Percentiles rank a stretch among this genome's conserved stretches.
These are phyloP conservation scores for Aphelinus atriplicis DNA, from an alignment of 1,140 invertebrate species.

Conservation along the genomic window DNA sequence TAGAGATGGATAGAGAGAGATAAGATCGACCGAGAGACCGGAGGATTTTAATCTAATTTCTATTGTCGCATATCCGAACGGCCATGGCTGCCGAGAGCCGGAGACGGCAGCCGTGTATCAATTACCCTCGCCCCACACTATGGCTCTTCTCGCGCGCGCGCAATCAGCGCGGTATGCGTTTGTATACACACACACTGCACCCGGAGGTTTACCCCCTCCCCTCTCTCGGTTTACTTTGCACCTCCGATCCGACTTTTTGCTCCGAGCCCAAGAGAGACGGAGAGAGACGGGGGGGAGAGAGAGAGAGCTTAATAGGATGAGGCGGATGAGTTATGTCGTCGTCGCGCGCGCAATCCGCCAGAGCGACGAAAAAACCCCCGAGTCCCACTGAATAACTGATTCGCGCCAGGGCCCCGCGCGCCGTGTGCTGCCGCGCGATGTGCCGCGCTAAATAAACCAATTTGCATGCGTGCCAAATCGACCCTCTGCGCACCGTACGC, in stretches of 20 bases:
- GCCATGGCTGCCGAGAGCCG: not conserved
- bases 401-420: no score
- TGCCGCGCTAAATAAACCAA: conserved; percentile 26
- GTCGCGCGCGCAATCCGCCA: conserved; percentile 50
- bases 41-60: conserved; percentile 40
- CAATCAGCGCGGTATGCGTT: no score
- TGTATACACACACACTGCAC: no score
- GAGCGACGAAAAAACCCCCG: conserved; percentile 41
- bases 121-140: conserved; percentile 15
- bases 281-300: not conserved
- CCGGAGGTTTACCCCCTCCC: no score
- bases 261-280: not conserved
- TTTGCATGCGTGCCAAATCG: conserved; percentile 13
- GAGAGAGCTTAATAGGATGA: conserved; percentile 36
- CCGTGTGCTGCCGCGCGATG: not conserved
- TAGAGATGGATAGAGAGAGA: no score
- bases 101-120: conserved; percentile 17
- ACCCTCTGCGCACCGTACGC: no score
- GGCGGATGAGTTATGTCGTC: conserved; percentile 31
- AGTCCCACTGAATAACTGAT: conserved; percentile 46
- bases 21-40: not conserved
- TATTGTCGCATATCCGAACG: conserved; percentile 36
- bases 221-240: no score
- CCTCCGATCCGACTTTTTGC: no score
- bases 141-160: no score